Conservation (phyloP, 2,797 vertebrate genomes). For the Aythya fuligula region DNA sequence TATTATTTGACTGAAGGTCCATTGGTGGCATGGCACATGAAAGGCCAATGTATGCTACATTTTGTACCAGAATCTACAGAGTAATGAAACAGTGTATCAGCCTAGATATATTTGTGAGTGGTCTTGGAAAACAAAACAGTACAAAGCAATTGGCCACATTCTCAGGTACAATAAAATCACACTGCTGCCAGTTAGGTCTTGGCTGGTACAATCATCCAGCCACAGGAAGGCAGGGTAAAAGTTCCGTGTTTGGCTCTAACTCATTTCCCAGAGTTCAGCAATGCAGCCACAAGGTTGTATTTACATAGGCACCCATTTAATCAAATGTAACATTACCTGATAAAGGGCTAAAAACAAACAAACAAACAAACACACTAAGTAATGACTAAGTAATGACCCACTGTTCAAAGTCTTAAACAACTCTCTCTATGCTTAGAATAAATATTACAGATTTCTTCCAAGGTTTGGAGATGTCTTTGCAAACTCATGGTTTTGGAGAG, state of each 20-base stretch:
- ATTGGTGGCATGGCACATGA: neutral
- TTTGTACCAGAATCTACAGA: neutral
- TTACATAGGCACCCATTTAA: neutral
- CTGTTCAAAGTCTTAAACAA: neutral
- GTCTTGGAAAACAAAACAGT: neutral
- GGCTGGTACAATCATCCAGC: accelerated
- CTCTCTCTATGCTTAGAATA: neutral
- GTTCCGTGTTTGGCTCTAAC: accelerated
- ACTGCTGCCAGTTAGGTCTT: neutral
- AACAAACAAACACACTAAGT: neutral
- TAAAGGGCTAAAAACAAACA: neutral
- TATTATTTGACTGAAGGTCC: neutral
- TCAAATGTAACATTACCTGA: neutral
- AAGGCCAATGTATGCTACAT: neutral
- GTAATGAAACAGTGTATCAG: neutral
- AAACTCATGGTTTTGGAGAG: accelerated
- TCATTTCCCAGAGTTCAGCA: neutral
- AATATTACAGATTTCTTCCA: neutral
- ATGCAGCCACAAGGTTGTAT: neutral
- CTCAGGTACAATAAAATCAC: neutral
- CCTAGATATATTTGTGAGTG: neutral
- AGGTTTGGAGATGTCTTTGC: neutral
- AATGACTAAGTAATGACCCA: neutral
- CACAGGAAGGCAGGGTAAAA: neutral
- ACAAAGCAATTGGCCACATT: neutral